Evolutionary conservation across 1,140 invertebrate species (phyloP), one percentile per base, ranked within the genome.

Genomic region (Leptinotarsa texana): DNA sequence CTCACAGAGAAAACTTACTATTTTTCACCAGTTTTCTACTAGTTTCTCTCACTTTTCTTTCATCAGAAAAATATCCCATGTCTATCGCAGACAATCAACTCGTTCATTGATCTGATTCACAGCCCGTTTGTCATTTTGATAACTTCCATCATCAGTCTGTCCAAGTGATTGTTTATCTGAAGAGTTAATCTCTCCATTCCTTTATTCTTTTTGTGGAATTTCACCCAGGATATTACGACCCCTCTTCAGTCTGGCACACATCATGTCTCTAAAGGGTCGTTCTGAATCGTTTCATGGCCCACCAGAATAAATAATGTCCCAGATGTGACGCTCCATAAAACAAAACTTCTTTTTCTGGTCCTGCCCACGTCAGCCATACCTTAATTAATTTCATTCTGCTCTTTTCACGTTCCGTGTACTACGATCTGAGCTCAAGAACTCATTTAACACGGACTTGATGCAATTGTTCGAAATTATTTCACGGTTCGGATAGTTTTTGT

Each of bases 361-460:
- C 66, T 17, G 66, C 66, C 27, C 66, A 68, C 18, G 27, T 68
- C 66, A 68, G 66, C 66, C n/a, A 68, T 68, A 68, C 33, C 66
- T 68, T 68, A 68, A 68, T 68, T 68, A 68, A 68, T 68, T 68
- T 68, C 33, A 42, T 68, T 68, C 66, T 68, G 33, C 24, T 68
- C 66, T 68, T 57, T 68, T 68, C 66, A 68, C 66, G 66, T 68
- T 42, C 27, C 15, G n/a, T 47, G 66, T 18, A 42, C 33, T 49
- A 3, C 42, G 15, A n/a, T 47, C 66, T 68, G 24, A 27, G 33
- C 66, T 68, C 42, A 42, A 68, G 66, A 42, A 68, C 66, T 68
- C 66, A 68, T 68, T 68, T 47, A 18, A 68, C 18, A 68, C 33
- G 33, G 66, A 49, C 66, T 68, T 68, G 66, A 47, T 33, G 66